Evolutionary conservation across 2,113 vertebrate species (phyloP).

Genomic region (Engystomops pustulosus): DNA sequence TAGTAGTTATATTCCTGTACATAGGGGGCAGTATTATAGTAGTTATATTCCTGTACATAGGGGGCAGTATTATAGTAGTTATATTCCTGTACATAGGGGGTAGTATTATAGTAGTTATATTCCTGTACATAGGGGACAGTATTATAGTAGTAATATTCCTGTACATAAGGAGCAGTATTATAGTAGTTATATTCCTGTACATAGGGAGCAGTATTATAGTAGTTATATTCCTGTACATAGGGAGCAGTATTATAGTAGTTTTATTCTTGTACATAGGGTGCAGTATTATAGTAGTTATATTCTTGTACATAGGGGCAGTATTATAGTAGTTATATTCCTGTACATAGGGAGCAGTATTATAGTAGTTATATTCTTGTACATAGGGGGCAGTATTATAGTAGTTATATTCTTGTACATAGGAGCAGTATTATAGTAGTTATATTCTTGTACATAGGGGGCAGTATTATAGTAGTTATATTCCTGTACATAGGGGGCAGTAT

Average conservation of each 20-base stretch:
- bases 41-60: neutral
- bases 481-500: neutral
- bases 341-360: no score
- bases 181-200: neutral
- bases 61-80: conserved; percentile 4
- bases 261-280: neutral
- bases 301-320: neutral
- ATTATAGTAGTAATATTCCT: conserved; percentile 3
- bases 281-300: conserved; percentile 13
- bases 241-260: neutral
- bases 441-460: neutral
- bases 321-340: neutral
- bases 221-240: conserved; percentile 7
- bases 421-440: conserved; percentile 1
- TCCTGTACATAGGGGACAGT: neutral
- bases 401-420: no score
- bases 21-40: neutral
- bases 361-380: no score
- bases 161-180: conserved; percentile 3
- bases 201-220: conserved; percentile 7
- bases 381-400: no score
- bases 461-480: conserved; percentile 3
- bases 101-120: conserved; percentile 8
- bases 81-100: neutral
- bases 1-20: conserved; percentile 7